Conservation (phyloP, 2,797 vertebrate genomes). For the Falco rusticolus region DNA sequence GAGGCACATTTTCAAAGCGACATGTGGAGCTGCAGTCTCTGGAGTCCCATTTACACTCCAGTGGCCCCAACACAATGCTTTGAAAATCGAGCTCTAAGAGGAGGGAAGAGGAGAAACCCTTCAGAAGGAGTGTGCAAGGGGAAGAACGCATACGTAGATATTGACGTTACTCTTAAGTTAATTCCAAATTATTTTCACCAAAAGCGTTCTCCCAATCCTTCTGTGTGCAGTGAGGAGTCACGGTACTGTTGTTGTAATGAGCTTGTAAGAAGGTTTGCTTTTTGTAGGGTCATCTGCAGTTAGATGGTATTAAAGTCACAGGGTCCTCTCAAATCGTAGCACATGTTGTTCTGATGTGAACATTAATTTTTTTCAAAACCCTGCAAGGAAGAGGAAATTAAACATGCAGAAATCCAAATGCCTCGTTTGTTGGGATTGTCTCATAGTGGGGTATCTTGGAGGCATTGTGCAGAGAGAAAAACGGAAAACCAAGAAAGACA, state of each 20-base stretch:
- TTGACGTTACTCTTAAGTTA: neutral
- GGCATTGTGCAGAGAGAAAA: neutral
- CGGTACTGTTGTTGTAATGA: neutral
- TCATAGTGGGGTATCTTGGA: neutral
- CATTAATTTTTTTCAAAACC: neutral
- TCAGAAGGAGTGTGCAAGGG: neutral
- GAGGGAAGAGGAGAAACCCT: neutral
- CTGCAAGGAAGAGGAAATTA: neutral
- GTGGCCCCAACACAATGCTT: neutral
- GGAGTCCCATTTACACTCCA: neutral
- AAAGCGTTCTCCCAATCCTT: neutral
- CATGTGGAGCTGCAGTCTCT: neutral
- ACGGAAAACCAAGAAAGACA: neutral
- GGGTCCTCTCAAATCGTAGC: neutral
- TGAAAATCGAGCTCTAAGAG: constrained; percentile 19
- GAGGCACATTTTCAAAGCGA: constrained; percentile 7
- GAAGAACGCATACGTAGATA: neutral
- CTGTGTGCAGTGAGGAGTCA: neutral
- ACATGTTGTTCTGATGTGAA: neutral
- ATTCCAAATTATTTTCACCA: neutral
- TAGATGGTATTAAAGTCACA: neutral
- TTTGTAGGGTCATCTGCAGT: neutral
- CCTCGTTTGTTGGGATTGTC: neutral
- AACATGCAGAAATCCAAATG: neutral
- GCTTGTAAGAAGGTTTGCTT: neutral